phyloP scores from a whole-genome alignment of 2,888 invertebrate genomes.

The Rotaria macrura region DNA sequence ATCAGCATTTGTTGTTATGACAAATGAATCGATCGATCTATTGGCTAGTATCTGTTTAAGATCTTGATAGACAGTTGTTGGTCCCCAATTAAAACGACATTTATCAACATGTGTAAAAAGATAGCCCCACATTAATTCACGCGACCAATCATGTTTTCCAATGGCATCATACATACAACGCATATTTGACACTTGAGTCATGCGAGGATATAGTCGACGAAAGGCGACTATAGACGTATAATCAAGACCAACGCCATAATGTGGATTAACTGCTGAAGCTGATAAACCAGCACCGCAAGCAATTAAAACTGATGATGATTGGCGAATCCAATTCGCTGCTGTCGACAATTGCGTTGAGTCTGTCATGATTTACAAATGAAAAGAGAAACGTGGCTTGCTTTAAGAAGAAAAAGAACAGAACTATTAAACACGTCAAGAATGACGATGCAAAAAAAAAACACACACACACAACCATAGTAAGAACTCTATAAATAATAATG shows the following conservation, averaged over 20 bases:
- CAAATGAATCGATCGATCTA: not conserved
- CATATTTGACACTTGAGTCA: not conserved
- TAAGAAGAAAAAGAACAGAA: not conserved
- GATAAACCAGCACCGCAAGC: constrained; percentile 4
- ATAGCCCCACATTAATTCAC: not conserved
- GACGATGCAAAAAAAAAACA: not conserved
- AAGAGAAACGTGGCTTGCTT: not conserved
- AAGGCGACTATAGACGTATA: not conserved
- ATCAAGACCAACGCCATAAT: constrained; percentile 19
- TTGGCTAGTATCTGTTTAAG: not conserved
- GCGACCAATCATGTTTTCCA: not conserved
- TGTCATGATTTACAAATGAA: not conserved
- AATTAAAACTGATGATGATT: not conserved
- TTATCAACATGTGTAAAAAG: not conserved
- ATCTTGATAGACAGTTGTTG: constrained; percentile 13
- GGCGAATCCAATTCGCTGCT: not conserved
- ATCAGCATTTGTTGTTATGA: constrained; percentile 4
- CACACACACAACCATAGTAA: too few relatives aligned
- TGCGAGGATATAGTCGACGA: not conserved
- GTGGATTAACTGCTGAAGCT: not conserved
- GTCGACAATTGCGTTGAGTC: not conserved
- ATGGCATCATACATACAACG: constrained; percentile 10
- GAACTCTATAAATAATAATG: not conserved
- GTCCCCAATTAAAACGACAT: not conserved
- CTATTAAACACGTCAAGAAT: not conserved